phyloP scores from a whole-genome alignment of 2,888 invertebrate genomes.

The Synergus umbraculus region DNA sequence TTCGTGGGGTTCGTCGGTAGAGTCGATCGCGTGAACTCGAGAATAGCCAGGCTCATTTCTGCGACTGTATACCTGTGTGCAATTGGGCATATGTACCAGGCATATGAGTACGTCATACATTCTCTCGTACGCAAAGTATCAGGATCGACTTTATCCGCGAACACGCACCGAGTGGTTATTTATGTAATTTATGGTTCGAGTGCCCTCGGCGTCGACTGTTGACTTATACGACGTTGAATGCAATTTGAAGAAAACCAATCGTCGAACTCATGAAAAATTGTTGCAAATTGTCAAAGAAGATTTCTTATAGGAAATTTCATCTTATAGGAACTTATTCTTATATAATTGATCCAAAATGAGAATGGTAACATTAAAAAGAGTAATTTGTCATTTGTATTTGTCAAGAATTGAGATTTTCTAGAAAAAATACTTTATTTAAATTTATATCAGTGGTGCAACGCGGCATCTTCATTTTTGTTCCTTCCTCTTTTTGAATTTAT shows the following conservation, averaged over 20 bases:
- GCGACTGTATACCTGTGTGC: slow-evolving; percentile 27
- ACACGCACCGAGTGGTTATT: slow-evolving; percentile 53
- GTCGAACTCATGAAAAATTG: neutral
- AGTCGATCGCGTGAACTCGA: slow-evolving; percentile 45
- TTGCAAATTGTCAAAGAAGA: neutral
- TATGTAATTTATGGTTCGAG: slow-evolving; percentile 56
- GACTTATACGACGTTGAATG: slow-evolving; percentile 41
- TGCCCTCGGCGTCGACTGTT: slow-evolving; percentile 45
- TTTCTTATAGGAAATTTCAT: neutral
- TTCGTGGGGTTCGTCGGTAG: slow-evolving; percentile 34
- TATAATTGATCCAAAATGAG: no score
- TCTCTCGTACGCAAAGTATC: slow-evolving; percentile 37
- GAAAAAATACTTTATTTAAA: slow-evolving; percentile 34
- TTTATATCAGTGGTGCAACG: slow-evolving; percentile 41
- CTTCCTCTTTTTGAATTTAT: slow-evolving; percentile 52
- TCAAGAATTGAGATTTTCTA: neutral
- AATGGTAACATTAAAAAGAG: no score
- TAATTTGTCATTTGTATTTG: no score
- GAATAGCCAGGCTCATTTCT: slow-evolving; percentile 43
- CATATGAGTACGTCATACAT: slow-evolving; percentile 37
- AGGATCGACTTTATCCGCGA: slow-evolving; percentile 43
- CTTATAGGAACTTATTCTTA: no score
- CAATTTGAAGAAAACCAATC: slow-evolving; percentile 38
- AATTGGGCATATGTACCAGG: slow-evolving; percentile 1
- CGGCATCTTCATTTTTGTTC: slow-evolving; percentile 46